These are phyloP conservation scores for Condylostylus longicornis DNA, from an alignment of 1,140 invertebrate species.

Conservation along the genomic window DNA sequence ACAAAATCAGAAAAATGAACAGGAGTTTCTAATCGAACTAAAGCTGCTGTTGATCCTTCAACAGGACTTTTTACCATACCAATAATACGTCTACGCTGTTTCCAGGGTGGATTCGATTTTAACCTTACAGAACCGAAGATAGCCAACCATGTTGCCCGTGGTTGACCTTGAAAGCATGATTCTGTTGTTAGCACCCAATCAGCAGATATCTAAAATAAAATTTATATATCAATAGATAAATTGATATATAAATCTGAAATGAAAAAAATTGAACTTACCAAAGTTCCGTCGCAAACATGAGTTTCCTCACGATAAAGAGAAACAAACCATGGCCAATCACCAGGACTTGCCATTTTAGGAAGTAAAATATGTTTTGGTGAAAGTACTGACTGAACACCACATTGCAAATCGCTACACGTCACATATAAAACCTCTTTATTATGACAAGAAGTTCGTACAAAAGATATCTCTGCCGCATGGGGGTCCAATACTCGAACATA, in stretches of 20 bases:
- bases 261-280: slow-evolving; percentile 32
- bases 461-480: slow-evolving; percentile 61
- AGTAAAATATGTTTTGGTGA: slow-evolving; percentile 36
- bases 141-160: slow-evolving; percentile 70
- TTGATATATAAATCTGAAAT: background rate
- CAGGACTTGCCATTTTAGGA: slow-evolving; percentile 51
- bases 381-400: slow-evolving; percentile 55
- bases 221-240: background rate
- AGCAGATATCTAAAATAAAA: slow-evolving; percentile 35
- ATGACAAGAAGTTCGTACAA: slow-evolving; percentile 56
- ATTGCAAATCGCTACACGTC: slow-evolving; percentile 60
- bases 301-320: slow-evolving; percentile 66
- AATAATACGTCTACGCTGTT: slow-evolving; percentile 62
- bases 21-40: slow-evolving; percentile 63
- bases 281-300: slow-evolving; percentile 75
- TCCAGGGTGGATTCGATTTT: slow-evolving; percentile 66
- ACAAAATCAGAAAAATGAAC: slow-evolving; percentile 66
- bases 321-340: slow-evolving; percentile 83
- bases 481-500: slow-evolving; percentile 70
- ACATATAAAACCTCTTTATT: slow-evolving; percentile 66
- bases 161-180: slow-evolving; percentile 80
- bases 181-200: slow-evolving; percentile 74
- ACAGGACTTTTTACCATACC: slow-evolving; percentile 82
- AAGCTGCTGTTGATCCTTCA: slow-evolving; percentile 66
- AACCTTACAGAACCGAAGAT: slow-evolving; percentile 61